A percentile compares a stretch with the other conserved stretches of the same genome.
These are phyloP conservation scores for Taxidea taxus DNA, from an alignment of 2,113 vertebrate genomes.

Conservation along the genomic window DNA sequence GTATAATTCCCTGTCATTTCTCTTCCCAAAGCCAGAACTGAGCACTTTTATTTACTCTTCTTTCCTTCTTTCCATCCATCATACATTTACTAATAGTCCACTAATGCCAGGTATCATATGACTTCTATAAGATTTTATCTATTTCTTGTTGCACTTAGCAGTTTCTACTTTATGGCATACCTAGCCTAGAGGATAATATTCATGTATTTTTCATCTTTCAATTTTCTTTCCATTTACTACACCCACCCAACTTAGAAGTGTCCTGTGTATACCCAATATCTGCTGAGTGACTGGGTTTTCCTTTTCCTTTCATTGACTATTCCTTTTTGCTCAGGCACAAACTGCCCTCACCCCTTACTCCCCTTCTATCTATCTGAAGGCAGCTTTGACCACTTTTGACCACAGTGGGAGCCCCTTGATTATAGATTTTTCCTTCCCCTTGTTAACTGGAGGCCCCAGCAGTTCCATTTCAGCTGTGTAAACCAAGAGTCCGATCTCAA, in stretches of 20 bases:
- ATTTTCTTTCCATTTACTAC: background rate
- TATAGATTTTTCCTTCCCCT: constrained; percentile 15
- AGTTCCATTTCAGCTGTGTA: constrained; percentile 73
- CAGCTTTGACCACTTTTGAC: background rate
- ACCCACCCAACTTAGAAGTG: background rate
- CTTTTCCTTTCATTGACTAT: background rate
- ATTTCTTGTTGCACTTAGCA: background rate
- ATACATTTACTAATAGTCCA: background rate
- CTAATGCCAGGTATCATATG: background rate
- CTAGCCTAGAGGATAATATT: background rate
- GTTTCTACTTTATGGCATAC: background rate
- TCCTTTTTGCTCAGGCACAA: background rate
- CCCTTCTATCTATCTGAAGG: background rate
- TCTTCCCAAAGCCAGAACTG: background rate
- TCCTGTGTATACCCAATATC: background rate
- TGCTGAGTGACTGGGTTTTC: background rate
- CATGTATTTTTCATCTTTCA: background rate
- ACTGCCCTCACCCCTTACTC: background rate
- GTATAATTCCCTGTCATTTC: background rate
- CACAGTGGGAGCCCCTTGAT: constrained; percentile 43
- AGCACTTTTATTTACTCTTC: background rate
- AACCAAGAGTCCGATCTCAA: constrained; percentile 54
- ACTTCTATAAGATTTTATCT: background rate
- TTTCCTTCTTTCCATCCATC: background rate
- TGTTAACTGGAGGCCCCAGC: constrained; percentile 52